Evolutionary conservation across 2,797 vertebrate genomes (phyloP).

Genomic region (Esox lucius): DNA sequence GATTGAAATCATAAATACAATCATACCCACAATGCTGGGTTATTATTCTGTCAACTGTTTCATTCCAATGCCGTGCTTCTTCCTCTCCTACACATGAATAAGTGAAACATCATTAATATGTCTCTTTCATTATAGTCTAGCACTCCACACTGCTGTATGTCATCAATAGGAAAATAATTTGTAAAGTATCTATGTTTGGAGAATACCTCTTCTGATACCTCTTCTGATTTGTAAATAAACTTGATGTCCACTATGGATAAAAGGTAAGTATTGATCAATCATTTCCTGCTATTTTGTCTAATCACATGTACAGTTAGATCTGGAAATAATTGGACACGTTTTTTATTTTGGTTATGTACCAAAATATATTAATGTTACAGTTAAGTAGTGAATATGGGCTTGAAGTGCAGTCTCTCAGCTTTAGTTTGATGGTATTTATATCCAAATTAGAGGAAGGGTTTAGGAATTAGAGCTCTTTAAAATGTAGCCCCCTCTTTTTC

Average conservation of each 20-base stretch:
- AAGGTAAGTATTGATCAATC: conserved; percentile 26
- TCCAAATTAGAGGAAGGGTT: no score
- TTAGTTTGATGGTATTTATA: no score
- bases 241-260: conserved; percentile 40
- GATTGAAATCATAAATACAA: conserved; percentile 77
- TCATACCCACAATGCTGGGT: conserved; percentile 74
- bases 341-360: no score
- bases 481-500: no score
- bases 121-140: conserved; percentile 71
- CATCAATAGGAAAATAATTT: conserved; percentile 45
- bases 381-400: no score
- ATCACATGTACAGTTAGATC: conserved; percentile 3
- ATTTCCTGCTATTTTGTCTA: conserved; percentile 24
- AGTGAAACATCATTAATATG: conserved; percentile 77
- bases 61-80: conserved; percentile 66
- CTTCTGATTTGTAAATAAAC: conserved; percentile 69
- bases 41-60: conserved; percentile 74
- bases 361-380: no score
- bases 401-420: no score
- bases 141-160: conserved; percentile 43
- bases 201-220: conserved; percentile 65
- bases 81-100: conserved; percentile 75
- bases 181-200: conserved; percentile 42
- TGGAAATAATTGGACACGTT: not conserved
- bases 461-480: no score